Evolutionary conservation across 2,113 vertebrate species (phyloP).

Genomic region (Sphaerodactylus townsendi): DNA sequence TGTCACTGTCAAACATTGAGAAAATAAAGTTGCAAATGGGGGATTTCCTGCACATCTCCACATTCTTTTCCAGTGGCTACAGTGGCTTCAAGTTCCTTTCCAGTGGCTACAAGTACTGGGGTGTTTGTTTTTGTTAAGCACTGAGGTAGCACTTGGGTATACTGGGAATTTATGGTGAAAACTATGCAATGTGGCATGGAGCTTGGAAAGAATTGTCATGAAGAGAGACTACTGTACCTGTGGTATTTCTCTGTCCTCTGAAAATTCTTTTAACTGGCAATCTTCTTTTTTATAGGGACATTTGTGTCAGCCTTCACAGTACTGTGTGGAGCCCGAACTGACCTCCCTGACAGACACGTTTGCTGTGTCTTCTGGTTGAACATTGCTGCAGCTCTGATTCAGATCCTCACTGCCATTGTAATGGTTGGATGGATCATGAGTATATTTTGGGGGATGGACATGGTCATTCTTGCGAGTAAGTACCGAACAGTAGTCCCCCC

Average conservation of each 20-base stretch:
- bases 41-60: no score
- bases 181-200: not conserved
- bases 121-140: not conserved
- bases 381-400: slow-evolving; percentile 93
- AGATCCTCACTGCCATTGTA: slow-evolving; percentile 93
- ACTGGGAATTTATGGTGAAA: not conserved
- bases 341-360: slow-evolving; percentile 88
- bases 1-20: no score
- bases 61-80: no score
- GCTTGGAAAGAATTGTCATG: not conserved
- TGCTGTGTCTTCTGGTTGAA: slow-evolving; percentile 99
- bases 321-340: slow-evolving; percentile 91
- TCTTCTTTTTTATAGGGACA: slow-evolving; percentile 80
- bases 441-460: slow-evolving; percentile 99
- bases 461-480: slow-evolving; percentile 99
- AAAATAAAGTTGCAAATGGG: no score
- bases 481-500: not conserved
- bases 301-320: slow-evolving; percentile 95
- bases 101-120: no score
- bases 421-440: slow-evolving; percentile 99
- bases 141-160: not conserved
- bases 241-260: not conserved
- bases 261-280: not conserved
- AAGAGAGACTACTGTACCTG: not conserved
- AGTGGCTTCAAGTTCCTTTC: no score